Evolutionary conservation across 2,888 invertebrate species (phyloP), one percentile per base, ranked within the genome.

Genomic region (Tachina lurida): DNA sequence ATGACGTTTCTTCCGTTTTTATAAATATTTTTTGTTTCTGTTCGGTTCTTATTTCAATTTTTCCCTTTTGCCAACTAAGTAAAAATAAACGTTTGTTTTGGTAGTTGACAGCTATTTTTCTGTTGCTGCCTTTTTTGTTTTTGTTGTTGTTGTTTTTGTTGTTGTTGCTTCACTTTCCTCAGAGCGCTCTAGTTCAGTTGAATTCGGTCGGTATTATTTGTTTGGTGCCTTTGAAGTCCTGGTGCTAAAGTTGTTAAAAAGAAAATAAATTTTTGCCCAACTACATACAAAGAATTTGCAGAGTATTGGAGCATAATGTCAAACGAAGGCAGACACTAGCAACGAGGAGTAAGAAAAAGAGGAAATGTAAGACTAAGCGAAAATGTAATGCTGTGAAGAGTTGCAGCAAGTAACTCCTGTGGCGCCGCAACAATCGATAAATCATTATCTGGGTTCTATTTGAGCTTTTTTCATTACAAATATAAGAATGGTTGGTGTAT

Each of bases 341-440:
- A 52, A n/a, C 10, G 43, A 60, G 19, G 15, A 8, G 31, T 13
- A 60, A 9, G 31, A 31, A 19, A 67, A 47, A 60, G 60, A 17
- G 8, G 19, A 52, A n/a, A 19, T 15, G 56, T 49, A 13, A 47
- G n/a, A 15, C 19, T 22, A 19, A 63, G 52, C n/a, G 54, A 15
- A 4, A 68, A 13, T 60, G 60, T 49, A 31, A 75, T 52, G 56
- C 19, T 65, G 73, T 45, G 43, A 62, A 60, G 67, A 83, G 17
- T 54, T 78, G 54, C 62, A 73, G 74, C 19, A 43, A 77, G 75
- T 78, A 79, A 86, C 86, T 86, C 83, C 83, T 75, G 76, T 86
- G 86, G 86, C 86, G 86, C 86, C 86, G 79, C 63, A 79, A 76
- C 83, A 86, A 79, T 79, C 86, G 79, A 86, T 86, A 86, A 86